Conservation (phyloP, 2,797 vertebrate species). For the Gobionotothen gibberifrons region DNA sequence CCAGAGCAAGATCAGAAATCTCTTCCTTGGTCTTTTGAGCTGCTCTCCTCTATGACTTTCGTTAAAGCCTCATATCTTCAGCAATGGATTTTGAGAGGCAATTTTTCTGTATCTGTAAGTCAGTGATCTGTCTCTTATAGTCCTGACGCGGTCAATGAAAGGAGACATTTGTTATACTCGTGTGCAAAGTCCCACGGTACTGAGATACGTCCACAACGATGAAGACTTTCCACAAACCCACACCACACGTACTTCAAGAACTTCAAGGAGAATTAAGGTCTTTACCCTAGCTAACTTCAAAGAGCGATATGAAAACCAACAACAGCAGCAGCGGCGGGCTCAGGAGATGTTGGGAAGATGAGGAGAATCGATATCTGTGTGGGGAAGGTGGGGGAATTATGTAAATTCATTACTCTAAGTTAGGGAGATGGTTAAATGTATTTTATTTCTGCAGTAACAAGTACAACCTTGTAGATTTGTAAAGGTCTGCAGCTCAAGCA, state of each 20-base stretch:
- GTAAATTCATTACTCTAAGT: constrained; percentile 52
- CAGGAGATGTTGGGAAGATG: constrained; percentile 84
- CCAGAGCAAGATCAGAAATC: background rate
- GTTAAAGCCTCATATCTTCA: constrained; percentile 4
- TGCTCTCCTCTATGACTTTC: constrained; percentile 9
- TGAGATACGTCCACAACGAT: constrained; percentile 23
- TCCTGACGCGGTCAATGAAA: constrained; percentile 24
- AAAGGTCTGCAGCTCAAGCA: constrained; percentile 35
- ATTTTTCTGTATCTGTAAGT: background rate
- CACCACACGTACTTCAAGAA: constrained; percentile 43
- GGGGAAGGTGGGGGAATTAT: constrained; percentile 74
- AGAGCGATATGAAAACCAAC: constrained; percentile 73
- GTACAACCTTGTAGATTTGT: constrained; percentile 33
- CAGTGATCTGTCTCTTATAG: constrained; percentile 1
- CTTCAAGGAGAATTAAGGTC: constrained; percentile 46
- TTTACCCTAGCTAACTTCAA: constrained; percentile 59
- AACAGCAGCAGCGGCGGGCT: constrained; percentile 71
- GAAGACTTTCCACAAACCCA: constrained; percentile 52
- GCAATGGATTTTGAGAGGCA: constrained; percentile 4
- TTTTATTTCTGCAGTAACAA: constrained; percentile 16
- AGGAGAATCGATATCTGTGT: constrained; percentile 86
- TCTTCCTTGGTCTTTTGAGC: constrained; percentile 7
- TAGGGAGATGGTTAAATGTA: constrained; percentile 6
- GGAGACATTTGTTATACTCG: constrained; percentile 16
- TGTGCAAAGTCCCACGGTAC: constrained; percentile 13